Evolutionary conservation across 2,888 invertebrate species (phyloP), one percentile per base, ranked within the genome.

Genomic region (Lycaena phlaeas): DNA sequence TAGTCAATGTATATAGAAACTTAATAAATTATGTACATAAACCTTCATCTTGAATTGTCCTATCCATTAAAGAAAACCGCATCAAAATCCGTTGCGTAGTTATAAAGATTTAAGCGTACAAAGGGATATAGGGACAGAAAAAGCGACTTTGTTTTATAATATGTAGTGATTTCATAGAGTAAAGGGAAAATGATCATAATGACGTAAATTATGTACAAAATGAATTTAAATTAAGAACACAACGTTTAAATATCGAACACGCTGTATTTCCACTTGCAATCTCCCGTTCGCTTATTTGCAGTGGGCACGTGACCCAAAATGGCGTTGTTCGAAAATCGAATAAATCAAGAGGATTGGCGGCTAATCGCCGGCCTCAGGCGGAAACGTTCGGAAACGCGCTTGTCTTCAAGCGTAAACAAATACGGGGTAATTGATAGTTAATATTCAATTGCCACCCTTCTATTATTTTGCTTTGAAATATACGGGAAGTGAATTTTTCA

Each of bases 261-360:
- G 48, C 67, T 66, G 55, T 72, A 59, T 37, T 36, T 29, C 45
- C 49, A 9, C 7, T 11, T 11, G 49, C 46, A 48, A 51, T 49
- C 54, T 54, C 56, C 57, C 56, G 54, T 45, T 51, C 65, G 59
- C 69, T 68, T 66, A 57, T 71, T 71, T 68, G 67, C 61, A 50
- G 48, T 44, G 41, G 51, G 54, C 81, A 79, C 81, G 81, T 77
- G 79, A 61, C 73, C 57, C 52, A 57, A 71, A 79, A 78, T 74
- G 77, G 77, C 69, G 64, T 48, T 68, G 62, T 65, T 66, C 63
- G 55, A 62, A 74, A 74, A 67, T 75, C 70, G 68, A 73, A 75
- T 72, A 68, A 77, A 73, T 76, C 75, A 72, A 79, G 75, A 71
- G 77, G 76, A 76, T 79, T 70, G 70, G 64, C 53, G 69, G 71